Conservation (phyloP, 2,113 vertebrate species). For the Telmatochromis brichardi region DNA sequence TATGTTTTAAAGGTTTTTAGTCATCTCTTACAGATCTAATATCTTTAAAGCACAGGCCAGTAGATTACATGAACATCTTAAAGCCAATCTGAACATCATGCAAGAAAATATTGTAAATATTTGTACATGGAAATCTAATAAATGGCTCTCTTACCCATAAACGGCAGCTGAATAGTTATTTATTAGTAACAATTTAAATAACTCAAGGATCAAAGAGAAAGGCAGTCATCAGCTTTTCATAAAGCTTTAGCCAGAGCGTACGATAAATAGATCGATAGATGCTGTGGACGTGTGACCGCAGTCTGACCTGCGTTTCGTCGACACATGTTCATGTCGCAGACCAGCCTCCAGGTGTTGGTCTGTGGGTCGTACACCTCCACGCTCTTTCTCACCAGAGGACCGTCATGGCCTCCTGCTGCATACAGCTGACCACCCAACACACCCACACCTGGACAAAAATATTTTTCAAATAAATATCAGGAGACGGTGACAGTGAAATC, state of each 20-base stretch:
- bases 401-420: slow-evolving; percentile 89
- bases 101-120: background rate
- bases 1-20: background rate
- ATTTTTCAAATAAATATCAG: background rate
- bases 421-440: slow-evolving; percentile 87
- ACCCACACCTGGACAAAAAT: slow-evolving; percentile 78
- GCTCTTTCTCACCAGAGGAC: slow-evolving; percentile 93
- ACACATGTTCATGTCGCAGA: slow-evolving; percentile 98
- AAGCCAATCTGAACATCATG: background rate
- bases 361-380: slow-evolving; percentile 89
- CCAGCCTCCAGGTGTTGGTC: slow-evolving; percentile 87
- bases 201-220: background rate
- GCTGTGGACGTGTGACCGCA: background rate
- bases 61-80: background rate
- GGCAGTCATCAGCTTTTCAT: background rate
- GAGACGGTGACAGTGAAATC: fast-evolving
- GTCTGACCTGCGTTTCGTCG: slow-evolving; percentile 88
- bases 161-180: background rate
- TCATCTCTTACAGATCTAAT: background rate
- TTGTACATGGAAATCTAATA: background rate
- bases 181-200: background rate
- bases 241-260: background rate
- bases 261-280: background rate
- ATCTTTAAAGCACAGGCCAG: background rate
- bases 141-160: background rate